Percentiles rank a stretch among this genome's conserved stretches.
Evolutionary conservation across 2,888 invertebrate genomes (phyloP).

Genomic region (Chymomyza amoena): DNA sequence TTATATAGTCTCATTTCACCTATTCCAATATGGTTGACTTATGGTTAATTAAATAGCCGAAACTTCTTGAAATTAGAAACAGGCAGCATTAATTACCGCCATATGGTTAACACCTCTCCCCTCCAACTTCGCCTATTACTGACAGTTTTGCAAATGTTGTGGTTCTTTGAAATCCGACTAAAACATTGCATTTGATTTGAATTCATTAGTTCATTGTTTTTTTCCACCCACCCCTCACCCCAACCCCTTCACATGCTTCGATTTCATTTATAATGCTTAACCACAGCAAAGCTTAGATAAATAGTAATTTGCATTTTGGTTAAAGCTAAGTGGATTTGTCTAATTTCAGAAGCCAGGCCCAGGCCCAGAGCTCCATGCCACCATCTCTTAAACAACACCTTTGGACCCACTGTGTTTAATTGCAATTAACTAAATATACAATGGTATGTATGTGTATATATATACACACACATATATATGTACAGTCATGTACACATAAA

Average conservation of each 20-base stretch:
- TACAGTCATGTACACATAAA: not conserved
- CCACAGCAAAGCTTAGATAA: not conserved
- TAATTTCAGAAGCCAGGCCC: not conserved
- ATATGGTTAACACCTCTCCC: not conserved
- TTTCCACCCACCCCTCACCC: not conserved
- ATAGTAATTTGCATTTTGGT: not conserved
- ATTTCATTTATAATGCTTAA: not conserved
- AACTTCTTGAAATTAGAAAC: not conserved
- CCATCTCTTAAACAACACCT: not conserved
- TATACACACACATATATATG: not conserved
- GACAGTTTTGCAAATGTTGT: not conserved
- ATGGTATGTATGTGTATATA: slow-evolving; percentile 8
- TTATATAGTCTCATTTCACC: not conserved
- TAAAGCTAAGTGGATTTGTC: not conserved
- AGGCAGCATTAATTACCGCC: not conserved
- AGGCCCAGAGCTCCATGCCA: not conserved
- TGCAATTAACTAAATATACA: slow-evolving; percentile 69
- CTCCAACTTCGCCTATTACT: not conserved
- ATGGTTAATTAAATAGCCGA: not conserved
- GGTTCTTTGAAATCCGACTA: not conserved
- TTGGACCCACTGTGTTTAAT: slow-evolving; percentile 39
- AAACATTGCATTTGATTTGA: not conserved
- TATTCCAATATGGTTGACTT: too few species aligned
- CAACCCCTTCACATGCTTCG: not conserved
- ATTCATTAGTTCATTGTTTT: not conserved